Evolutionary conservation across 1,140 invertebrate species (phyloP), one percentile per base, ranked within the genome.

Genomic region (Cotesia typhae): DNA sequence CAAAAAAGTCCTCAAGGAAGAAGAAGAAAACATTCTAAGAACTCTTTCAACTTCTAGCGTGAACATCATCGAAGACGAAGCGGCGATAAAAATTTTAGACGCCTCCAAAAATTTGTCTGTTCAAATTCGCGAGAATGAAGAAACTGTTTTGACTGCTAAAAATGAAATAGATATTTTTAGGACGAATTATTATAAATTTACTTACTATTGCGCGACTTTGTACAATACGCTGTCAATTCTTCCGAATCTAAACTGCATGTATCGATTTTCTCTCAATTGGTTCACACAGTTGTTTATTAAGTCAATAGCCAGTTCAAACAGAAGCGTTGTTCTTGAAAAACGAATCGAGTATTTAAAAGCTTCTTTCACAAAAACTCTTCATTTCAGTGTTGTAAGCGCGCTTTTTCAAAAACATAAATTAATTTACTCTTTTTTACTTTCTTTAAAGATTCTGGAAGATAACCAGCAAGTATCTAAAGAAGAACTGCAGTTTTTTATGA

Each of bases 1-100:
- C 75, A 89, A 88, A 75, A 84, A 90, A 75, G 84, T 89, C 71
- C 83, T 94, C 60, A 90, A 92, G 76, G 88, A 92, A 76, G 91
- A 92, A 77, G 92, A 94, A 81, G 89, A 92, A 78, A 90, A 90
- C 73, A 93, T 94, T 79, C 83, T 94, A 5, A 85, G 89, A 75
- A 91, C 90, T 4, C 82, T 94, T 14, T 92, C 91, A 0, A 87
- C 88, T 1, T 90, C 91, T 2, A 84, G 86, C 71, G 89, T 90
- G 6, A 93, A 94, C 78, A 92, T 94, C 72, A 84, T 94, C 17
- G 92, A 94, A 81, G 92, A 94, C 82, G 92, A 93, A 80, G 90
- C 85, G 41, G 91, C 92, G 7, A 92, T 93, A 75, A 87, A 90
- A 74, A 89, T 89, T 36, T 82, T 94, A 63, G 90, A 91, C 57